Percentiles rank a stretch among this genome's conserved stretches.
phyloP scores from a whole-genome alignment of 2,797 vertebrate genomes.

The Prionace glauca region DNA sequence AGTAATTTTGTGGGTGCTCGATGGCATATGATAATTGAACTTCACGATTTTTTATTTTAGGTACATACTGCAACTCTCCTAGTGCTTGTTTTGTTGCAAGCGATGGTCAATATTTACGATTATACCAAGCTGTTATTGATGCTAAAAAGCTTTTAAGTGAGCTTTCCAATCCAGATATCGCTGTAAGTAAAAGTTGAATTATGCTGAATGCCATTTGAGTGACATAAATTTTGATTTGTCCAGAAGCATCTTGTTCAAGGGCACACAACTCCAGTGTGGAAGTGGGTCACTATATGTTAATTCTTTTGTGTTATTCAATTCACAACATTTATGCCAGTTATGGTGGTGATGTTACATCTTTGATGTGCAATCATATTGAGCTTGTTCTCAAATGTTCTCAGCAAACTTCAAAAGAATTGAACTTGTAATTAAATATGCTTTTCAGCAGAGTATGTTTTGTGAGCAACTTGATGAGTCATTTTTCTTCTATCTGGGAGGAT shows the following conservation, averaged over 20 bases:
- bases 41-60: conserved; percentile 54
- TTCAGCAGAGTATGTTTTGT: background rate
- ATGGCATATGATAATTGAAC: background rate
- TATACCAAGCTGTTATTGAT: conserved; percentile 96
- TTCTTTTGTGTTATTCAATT: background rate
- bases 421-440: background rate
- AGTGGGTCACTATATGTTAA: background rate
- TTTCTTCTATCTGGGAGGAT: background rate
- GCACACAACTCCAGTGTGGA: background rate
- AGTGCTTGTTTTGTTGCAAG: conserved; percentile 96
- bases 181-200: conserved; percentile 67
- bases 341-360: background rate
- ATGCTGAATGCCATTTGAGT: conserved; percentile 23
- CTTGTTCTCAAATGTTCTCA: background rate
- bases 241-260: background rate
- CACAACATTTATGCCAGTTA: background rate
- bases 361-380: background rate
- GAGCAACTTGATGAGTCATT: background rate
- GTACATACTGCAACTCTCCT: conserved; percentile 92
- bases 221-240: background rate
- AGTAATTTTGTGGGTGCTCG: background rate
- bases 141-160: conserved; percentile 92
- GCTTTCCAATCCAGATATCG: conserved; percentile 90
- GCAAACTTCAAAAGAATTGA: background rate
- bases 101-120: conserved; percentile 85